Evolutionary conservation across 2,888 invertebrate genomes (phyloP), one percentile per base, ranked within the genome.

Genomic region (Amblyteles armatorius): DNA sequence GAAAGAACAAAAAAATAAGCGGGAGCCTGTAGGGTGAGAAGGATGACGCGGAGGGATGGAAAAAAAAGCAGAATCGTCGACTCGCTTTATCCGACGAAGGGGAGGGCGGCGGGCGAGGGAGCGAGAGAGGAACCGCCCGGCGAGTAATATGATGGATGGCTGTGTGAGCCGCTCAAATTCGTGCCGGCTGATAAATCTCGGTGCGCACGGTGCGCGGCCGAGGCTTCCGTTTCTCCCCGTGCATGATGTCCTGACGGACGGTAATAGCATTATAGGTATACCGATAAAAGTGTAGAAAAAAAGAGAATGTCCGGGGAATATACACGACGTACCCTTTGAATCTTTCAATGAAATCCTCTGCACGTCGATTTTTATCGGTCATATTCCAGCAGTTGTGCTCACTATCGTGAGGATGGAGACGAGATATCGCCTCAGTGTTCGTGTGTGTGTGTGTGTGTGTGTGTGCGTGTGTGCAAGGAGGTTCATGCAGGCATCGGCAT

Each of bases 141-240:
- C 68, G 74, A 83, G 74, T 22, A 83, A 84, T 79, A 73, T 85
- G 83, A 84, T 82, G 78, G 83, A 85, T 84, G 84, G 82, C 76
- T 71, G 74, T 67, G 78, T 81, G 76, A 83, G 76, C 63, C 86
- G 81, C 83, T 81, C 84, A 81, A 84, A 86, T 86, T 85, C 80
- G 80, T 81, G 65, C 71, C 76, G 71, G 82, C 79, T 85, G 82
- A 85, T 85, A 82, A 85, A 85, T 85, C 84, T 82, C 74, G 40
- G 48, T 29, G 7, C 60, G 22, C 60, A 22, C 33, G 33, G 60
- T 63, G 29, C 29, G 29, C 29, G 29, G 29, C 44, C 16, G 29
- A 63, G n/a, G 60, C 60, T 63, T 63, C 60, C 60, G 60, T 63
- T 63, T 52, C 52, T 52, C 7, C 60, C 29, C 60, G 29, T 63